These are phyloP conservation scores for Thripadectes ignobilis DNA, from an alignment of 2,797 vertebrate species.

Conservation along the genomic window DNA sequence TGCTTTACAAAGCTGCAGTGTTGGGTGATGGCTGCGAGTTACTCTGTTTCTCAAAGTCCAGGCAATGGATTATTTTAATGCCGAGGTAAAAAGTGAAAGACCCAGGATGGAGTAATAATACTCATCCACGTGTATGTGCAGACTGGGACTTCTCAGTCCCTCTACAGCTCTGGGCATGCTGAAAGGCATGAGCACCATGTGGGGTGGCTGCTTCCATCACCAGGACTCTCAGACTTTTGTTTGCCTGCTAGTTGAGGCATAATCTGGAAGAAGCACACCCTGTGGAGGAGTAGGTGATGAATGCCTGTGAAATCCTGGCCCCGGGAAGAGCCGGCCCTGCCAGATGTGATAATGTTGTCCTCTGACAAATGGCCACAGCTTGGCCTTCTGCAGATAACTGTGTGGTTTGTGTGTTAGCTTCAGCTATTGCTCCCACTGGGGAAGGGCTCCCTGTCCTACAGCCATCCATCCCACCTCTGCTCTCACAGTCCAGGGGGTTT, in stretches of 20 bases:
- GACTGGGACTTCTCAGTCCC: not conserved
- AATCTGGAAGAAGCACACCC: conserved; percentile 25
- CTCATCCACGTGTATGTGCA: fast-evolving
- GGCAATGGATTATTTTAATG: not conserved
- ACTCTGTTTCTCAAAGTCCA: not conserved
- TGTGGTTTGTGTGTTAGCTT: not conserved
- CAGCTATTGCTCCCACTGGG: not conserved
- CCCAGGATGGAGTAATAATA: not conserved
- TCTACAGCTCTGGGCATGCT: not conserved
- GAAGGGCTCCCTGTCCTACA: not conserved
- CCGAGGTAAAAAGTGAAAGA: not conserved
- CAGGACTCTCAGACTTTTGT: not conserved
- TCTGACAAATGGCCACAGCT: not conserved
- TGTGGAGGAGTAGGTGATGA: conserved; percentile 33
- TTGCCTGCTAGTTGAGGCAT: not conserved
- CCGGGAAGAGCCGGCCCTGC: conserved; percentile 2
- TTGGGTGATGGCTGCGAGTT: not conserved
- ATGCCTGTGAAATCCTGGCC: conserved; percentile 42
- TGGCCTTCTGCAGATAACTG: conserved; percentile 3
- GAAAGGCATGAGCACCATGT: not conserved
- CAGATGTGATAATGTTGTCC: conserved; percentile 34
- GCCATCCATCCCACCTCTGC: not conserved
- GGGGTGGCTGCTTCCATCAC: not conserved
- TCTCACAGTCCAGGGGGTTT: not conserved
- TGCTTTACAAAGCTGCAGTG: not conserved